Evolutionary conservation across 2,797 vertebrate species (phyloP).

Genomic region (Sebastiscus tertius): DNA sequence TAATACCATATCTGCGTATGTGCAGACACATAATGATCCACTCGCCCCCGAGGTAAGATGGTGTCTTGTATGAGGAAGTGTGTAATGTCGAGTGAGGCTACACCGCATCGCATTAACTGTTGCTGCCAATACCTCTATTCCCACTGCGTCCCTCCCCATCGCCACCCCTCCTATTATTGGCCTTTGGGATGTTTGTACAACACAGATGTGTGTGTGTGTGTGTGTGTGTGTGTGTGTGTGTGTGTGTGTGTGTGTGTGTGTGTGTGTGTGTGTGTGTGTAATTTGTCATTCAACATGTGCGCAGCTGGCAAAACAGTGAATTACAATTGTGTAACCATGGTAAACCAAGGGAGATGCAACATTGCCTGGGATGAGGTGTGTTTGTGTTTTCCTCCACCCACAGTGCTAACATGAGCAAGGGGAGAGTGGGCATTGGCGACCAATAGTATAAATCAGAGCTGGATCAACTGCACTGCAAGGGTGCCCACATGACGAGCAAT

Average conservation of each 20-base stretch:
- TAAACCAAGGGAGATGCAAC: neutral
- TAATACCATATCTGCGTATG: slow-evolving; percentile 68
- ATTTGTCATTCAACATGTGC: neutral
- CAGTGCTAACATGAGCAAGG: neutral
- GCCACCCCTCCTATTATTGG: neutral
- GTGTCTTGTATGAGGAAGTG: slow-evolving; percentile 46
- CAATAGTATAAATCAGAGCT: neutral
- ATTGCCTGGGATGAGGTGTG: neutral
- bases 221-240: neutral
- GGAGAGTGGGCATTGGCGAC: neutral
- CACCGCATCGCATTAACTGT: slow-evolving; percentile 11
- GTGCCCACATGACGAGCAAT: neutral
- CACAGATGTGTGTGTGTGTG: neutral
- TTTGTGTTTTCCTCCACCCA: neutral
- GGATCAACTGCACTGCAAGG: neutral
- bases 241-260: neutral
- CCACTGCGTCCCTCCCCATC: neutral
- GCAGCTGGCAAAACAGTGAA: neutral
- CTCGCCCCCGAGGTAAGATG: slow-evolving; percentile 45
- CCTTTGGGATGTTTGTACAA: slow-evolving; percentile 22
- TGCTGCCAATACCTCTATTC: slow-evolving; percentile 22
- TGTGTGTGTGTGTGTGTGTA: neutral
- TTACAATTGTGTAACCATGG: slow-evolving; percentile 29
- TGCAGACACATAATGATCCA: slow-evolving; percentile 63
- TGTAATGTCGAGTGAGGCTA: slow-evolving; percentile 45